A percentile compares a stretch with the other conserved stretches of the same genome.
These are phyloP conservation scores for Omphaloscelis lunosa DNA, from an alignment of 2,888 invertebrate species.

Conservation along the genomic window DNA sequence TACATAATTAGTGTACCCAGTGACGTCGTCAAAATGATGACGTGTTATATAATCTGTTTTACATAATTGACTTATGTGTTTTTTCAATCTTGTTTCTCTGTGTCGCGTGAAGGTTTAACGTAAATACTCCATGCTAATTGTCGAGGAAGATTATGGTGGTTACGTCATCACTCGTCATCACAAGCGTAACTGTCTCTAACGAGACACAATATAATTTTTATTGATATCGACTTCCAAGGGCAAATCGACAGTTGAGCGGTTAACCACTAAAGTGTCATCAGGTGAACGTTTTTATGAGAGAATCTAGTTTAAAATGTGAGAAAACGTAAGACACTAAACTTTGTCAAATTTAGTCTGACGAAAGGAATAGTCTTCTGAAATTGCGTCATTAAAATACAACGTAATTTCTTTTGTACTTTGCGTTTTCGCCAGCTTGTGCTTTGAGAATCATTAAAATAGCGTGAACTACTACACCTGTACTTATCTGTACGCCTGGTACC, in stretches of 20 bases:
- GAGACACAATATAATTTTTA: too few species aligned
- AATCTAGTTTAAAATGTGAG: not conserved
- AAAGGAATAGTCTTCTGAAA: not conserved
- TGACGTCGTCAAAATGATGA: slow-evolving; percentile 16
- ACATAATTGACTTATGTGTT: slow-evolving; percentile 34
- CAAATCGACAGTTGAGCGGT: too few species aligned
- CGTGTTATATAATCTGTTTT: slow-evolving; percentile 25
- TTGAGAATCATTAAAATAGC: not conserved
- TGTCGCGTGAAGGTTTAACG: not conserved
- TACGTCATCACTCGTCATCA: not conserved
- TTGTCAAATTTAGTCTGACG: not conserved
- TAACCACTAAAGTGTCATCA: not conserved
- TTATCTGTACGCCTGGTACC: slow-evolving; percentile 1
- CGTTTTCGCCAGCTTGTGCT: not conserved
- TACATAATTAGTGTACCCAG: not conserved
- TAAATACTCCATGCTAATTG: not conserved
- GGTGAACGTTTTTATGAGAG: not conserved
- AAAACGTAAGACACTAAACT: not conserved
- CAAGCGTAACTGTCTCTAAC: too few species aligned
- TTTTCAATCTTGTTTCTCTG: slow-evolving; percentile 6
- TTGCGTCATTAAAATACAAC: not conserved
- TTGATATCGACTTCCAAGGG: too few species aligned
- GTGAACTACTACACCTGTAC: not conserved
- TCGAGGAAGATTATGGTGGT: not conserved
- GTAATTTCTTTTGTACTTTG: not conserved